These are phyloP conservation scores for Tokudaia muenninki DNA, from an alignment of 2,797 vertebrate species.

Conservation along the genomic window DNA sequence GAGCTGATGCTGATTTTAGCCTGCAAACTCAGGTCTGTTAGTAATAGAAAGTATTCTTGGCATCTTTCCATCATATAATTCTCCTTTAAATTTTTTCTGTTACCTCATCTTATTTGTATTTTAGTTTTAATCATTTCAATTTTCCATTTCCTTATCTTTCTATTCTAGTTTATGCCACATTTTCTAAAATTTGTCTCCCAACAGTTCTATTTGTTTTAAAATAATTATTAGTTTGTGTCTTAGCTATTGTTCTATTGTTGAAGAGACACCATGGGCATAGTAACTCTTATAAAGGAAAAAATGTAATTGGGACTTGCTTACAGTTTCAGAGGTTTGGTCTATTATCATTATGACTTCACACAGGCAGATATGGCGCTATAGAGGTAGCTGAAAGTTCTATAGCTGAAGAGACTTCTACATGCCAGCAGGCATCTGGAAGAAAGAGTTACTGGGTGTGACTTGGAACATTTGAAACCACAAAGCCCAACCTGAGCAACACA, in stretches of 20 bases:
- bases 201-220: background rate
- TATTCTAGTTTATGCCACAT: background rate
- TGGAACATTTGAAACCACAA: background rate
- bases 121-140: background rate
- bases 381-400: background rate
- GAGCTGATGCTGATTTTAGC: background rate
- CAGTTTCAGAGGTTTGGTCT: background rate
- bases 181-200: constrained; percentile 8
- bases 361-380: background rate
- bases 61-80: background rate
- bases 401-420: background rate
- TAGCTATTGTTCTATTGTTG: background rate
- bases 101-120: background rate
- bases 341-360: background rate
- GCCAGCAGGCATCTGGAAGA: background rate
- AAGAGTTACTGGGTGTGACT: background rate
- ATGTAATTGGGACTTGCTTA: background rate
- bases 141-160: constrained; percentile 8
- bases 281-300: background rate
- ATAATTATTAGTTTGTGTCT: background rate
- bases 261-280: background rate
- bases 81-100: background rate
- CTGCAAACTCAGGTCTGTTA: background rate
- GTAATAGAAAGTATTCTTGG: background rate
- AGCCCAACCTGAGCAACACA: background rate